These are phyloP conservation scores for Brachionus angularis DNA, from an alignment of 1,140 invertebrate species.

Conservation along the genomic window DNA sequence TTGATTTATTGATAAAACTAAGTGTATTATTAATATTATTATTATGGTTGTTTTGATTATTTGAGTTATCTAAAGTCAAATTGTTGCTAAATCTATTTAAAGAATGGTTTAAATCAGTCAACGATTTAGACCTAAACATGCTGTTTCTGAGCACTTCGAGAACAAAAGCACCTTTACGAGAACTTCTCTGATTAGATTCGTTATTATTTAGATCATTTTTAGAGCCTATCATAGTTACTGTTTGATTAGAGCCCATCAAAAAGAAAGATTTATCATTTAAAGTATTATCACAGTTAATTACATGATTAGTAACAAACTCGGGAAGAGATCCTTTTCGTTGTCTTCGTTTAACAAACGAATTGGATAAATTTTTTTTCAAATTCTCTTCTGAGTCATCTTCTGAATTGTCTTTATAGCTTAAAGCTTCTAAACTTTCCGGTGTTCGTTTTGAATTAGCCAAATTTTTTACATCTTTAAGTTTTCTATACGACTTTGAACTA, in stretches of 20 bases:
- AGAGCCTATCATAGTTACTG: neutral
- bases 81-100: neutral
- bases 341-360: constrained; percentile 6
- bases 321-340: constrained; percentile 33
- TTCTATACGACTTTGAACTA: neutral
- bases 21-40: too few relatives aligned
- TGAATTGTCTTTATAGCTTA: neutral
- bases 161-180: constrained; percentile 29
- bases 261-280: too few relatives aligned
- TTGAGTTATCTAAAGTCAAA: too few relatives aligned
- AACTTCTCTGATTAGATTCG: neutral
- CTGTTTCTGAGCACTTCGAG: constrained; percentile 20
- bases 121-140: constrained; percentile 31
- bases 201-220: constrained; percentile 19
- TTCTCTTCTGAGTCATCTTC: neutral
- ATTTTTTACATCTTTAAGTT: constrained; percentile 24
- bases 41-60: neutral
- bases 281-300: neutral
- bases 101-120: constrained; percentile 24
- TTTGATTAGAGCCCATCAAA: constrained; percentile 29
- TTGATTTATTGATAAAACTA: too few relatives aligned
- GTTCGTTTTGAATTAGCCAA: constrained; percentile 6
- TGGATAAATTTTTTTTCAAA: neutral
- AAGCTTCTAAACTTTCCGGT: neutral
- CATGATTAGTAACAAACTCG: neutral